A percentile compares a stretch with the other conserved stretches of the same genome.
These are phyloP conservation scores for Marisa cornuarietis DNA, from an alignment of 1,140 invertebrate genomes.

Conservation along the genomic window DNA sequence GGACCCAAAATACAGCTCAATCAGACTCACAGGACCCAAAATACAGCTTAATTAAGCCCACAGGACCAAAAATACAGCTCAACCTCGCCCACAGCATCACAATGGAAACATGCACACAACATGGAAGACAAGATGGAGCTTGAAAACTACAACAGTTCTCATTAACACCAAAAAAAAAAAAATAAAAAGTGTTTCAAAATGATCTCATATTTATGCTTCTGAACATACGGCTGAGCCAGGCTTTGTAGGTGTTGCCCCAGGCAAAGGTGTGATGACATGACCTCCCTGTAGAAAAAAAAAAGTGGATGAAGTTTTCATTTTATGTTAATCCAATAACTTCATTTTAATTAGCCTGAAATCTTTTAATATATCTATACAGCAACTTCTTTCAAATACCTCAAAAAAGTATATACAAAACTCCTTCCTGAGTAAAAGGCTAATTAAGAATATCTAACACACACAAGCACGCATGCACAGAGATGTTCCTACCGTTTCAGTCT, in stretches of 20 bases:
- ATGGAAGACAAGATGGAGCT: not conserved
- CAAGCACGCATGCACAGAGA: not conserved
- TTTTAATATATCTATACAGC: too few species aligned
- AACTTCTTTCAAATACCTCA: too few species aligned
- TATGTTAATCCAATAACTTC: too few species aligned
- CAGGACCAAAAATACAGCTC: not conserved
- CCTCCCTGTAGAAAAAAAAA: conserved; percentile 61
- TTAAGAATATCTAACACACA: not conserved
- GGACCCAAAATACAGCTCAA: not conserved
- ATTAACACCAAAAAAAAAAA: not conserved
- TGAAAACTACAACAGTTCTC: not conserved
- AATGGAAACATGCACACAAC: not conserved
- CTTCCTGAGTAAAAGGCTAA: too few species aligned
- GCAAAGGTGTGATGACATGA: conserved; percentile 89
- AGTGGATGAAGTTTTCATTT: not conserved
- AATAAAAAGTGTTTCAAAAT: not conserved
- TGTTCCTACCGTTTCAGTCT: conserved; percentile 90
- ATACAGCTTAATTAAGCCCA: not conserved
- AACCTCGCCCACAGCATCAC: too few species aligned
- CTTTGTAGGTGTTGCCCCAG: conserved; percentile 94
- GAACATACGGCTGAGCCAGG: conserved; percentile 91
- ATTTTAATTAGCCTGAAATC: too few species aligned
- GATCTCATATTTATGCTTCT: not conserved
- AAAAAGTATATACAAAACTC: not conserved
- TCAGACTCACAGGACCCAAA: not conserved